Evolutionary conservation across 2,888 invertebrate genomes (phyloP).

Genomic region (Steinernema scapterisci): DNA sequence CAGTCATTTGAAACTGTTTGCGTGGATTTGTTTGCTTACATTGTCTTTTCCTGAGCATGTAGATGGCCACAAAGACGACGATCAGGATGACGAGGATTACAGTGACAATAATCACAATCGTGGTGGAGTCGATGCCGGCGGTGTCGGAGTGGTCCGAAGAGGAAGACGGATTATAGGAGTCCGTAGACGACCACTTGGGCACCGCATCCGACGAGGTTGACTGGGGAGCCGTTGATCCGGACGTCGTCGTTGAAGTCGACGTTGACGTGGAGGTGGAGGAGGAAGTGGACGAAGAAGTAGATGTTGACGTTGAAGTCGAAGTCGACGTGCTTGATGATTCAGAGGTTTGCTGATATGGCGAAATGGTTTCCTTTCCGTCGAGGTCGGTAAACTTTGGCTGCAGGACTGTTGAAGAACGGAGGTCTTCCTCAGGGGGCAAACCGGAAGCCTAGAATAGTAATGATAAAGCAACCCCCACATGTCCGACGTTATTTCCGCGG

Average conservation of each 20-base stretch:
- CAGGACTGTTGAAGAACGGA: not conserved
- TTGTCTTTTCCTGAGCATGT: conserved; percentile 18
- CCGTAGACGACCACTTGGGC: not conserved
- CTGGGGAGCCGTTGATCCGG: not conserved
- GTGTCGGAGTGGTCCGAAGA: not conserved
- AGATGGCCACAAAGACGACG: conserved; percentile 19
- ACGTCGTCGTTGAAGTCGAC: conserved; percentile 4
- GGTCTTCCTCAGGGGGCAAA: conserved; percentile 8
- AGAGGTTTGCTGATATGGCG: not conserved
- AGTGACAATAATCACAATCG: conserved; percentile 9
- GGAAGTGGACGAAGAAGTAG: conserved; percentile 15
- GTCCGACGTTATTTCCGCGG: too few species aligned
- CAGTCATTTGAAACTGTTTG: not conserved
- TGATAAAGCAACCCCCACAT: not conserved
- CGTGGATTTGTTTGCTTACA: too few species aligned
- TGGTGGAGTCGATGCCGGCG: conserved; percentile 10
- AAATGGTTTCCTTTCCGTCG: not conserved
- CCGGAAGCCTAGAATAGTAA: conserved; percentile 9
- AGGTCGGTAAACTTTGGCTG: not conserved
- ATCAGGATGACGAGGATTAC: conserved; percentile 2
- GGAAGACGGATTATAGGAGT: not conserved
- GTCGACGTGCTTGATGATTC: not conserved
- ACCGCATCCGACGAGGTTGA: not conserved
- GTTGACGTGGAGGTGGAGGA: not conserved
- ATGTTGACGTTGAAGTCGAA: conserved; percentile 6